phyloP scores from a whole-genome alignment of 2,113 vertebrate species.

The Triplophysa dalaica region DNA sequence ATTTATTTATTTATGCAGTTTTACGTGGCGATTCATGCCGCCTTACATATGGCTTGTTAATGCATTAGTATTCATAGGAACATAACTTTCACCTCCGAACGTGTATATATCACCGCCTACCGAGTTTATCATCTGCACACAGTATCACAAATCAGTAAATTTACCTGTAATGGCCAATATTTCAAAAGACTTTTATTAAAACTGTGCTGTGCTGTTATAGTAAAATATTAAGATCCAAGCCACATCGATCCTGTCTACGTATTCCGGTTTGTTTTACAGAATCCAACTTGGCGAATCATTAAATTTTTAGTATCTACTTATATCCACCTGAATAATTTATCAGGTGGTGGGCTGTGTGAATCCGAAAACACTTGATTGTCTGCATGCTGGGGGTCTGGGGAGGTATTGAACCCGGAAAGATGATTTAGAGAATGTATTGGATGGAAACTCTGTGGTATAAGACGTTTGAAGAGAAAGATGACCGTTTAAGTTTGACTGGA shows the following conservation, averaged over 20 bases:
- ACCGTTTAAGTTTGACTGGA: not conserved
- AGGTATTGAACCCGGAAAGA: slow-evolving; percentile 25
- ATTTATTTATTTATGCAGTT: slow-evolving; percentile 40
- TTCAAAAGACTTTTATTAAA: slow-evolving; percentile 48
- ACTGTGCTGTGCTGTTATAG: slow-evolving; percentile 31
- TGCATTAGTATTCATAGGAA: slow-evolving; percentile 48
- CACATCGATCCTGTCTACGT: slow-evolving; percentile 43
- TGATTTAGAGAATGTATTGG: slow-evolving; percentile 30
- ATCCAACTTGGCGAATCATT: slow-evolving; percentile 44
- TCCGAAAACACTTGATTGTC: slow-evolving; percentile 47
- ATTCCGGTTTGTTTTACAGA: slow-evolving; percentile 52
- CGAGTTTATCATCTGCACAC: slow-evolving; percentile 24
- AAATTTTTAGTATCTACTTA: slow-evolving; percentile 52
- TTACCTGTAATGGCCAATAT: slow-evolving; percentile 5
- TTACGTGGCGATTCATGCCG: slow-evolving; percentile 1
- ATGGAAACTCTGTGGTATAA: not conserved
- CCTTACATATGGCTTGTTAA: slow-evolving; percentile 37
- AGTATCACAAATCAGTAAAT: slow-evolving; percentile 47
- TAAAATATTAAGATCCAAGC: slow-evolving; percentile 51
- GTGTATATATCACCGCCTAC: slow-evolving; percentile 26
- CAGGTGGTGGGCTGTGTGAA: slow-evolving; percentile 28
- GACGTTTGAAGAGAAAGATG: slow-evolving; percentile 3
- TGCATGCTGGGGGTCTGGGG: slow-evolving; percentile 32
- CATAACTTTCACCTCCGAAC: slow-evolving; percentile 26
- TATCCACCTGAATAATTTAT: slow-evolving; percentile 53